phyloP scores from a whole-genome alignment of 2,113 vertebrate species.

The Upupa epops region DNA sequence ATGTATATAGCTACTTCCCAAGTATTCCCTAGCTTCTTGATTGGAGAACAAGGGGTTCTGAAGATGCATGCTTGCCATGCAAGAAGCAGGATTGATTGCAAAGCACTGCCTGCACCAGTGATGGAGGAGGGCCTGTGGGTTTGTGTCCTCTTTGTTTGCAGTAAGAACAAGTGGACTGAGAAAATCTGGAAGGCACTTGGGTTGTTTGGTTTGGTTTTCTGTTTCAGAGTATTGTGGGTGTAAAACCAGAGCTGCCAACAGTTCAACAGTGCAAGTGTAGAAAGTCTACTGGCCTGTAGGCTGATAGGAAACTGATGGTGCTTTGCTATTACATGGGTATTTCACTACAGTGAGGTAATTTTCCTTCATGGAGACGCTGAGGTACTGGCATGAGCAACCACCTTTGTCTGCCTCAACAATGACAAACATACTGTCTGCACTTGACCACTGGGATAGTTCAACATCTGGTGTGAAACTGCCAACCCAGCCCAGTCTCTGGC shows the following conservation, averaged over 20 bases:
- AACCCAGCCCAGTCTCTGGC: rapidly evolving
- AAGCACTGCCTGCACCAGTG: not conserved
- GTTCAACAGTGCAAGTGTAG: not conserved
- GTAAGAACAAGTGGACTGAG: not conserved
- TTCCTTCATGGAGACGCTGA: not conserved
- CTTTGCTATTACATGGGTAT: not conserved
- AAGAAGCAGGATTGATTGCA: not conserved
- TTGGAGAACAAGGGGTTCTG: not conserved
- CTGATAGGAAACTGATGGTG: not conserved
- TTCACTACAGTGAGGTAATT: not conserved
- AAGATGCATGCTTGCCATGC: not conserved
- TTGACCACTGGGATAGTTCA: rapidly evolving
- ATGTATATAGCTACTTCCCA: not conserved
- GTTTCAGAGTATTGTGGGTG: not conserved
- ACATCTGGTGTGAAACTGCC: not conserved
- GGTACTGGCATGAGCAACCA: not conserved
- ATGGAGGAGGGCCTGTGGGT: not conserved
- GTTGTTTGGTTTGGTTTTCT: not conserved
- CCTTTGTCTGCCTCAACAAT: not conserved
- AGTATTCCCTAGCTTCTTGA: not conserved
- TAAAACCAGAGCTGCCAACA: not conserved
- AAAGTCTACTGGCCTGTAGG: not conserved
- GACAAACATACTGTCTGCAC: not conserved
- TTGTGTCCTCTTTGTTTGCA: not conserved
- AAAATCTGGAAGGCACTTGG: not conserved